Base-by-base conservation (phyloP, 1,140 invertebrate genomes). In the Micrasema longulum region DNA sequence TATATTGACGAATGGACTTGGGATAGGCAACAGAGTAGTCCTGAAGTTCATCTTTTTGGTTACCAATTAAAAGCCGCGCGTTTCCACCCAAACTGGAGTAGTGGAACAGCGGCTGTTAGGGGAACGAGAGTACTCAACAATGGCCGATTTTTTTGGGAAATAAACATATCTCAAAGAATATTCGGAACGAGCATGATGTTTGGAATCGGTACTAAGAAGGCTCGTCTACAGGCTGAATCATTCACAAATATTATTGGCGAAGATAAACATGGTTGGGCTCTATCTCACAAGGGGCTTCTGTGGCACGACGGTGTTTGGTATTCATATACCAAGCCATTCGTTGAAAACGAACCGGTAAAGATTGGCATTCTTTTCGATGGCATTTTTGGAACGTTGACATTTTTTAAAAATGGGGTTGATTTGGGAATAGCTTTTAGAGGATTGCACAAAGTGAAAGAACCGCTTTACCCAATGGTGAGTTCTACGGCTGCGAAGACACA, bases 171-270 rank as follows among this genome's bases (percentile, higher is more conserved):
- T 0, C 87, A 90, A 74, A 80, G 91, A 35, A 85, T 93, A 22
- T 92, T 92, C 75, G 91, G 91, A 23, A 93, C 91, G 0, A 91
- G 90, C 69, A 92, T 93, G 82, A 93, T 93, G 92, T 91, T 93
- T 73, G 92, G 92, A 26, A 85, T 93, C 6, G 90, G 88, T 1
- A 93, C 92, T 1, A 83, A 82, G 53, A 80, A 84, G 9, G 89
- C 89, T 9, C 80, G 89, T 0, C 81, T 93, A 0, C 90, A 92
- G 74, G 86, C 87, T 0, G 87, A 90, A 76, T 83, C 87, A 11
- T 93, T 92, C 79, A 86, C 88, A 11, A 92, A 92, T 78, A 79
- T 93, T 73, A 79, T 93, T 4, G 92, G 92, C 7, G 89, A 91
- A 79, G 90, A 93, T 77, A 82, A 86, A 43, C 81, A 91, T 41